These are phyloP conservation scores for Chouioia cunea DNA, from an alignment of 2,888 invertebrate species.

Conservation along the genomic window DNA sequence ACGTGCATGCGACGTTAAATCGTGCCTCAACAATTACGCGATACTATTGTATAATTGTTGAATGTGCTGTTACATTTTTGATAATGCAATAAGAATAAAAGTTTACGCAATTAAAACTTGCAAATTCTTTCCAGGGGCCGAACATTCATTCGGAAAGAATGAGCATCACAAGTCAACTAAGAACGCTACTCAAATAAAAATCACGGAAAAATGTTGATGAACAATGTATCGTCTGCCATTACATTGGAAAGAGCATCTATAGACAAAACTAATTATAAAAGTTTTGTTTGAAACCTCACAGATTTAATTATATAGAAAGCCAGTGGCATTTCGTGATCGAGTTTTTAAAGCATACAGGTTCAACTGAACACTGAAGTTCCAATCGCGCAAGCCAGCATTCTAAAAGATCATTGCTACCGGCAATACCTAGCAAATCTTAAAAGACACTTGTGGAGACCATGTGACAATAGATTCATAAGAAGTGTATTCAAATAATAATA, in stretches of 20 bases:
- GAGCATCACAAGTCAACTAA: conserved; percentile 70
- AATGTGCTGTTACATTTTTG: background rate
- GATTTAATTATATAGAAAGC: conserved; percentile 36
- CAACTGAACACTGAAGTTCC: conserved; percentile 36
- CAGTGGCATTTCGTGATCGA: conserved; percentile 23
- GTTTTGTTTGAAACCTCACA: conserved; percentile 30
- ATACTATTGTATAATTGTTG: conserved; percentile 7
- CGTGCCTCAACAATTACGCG: conserved; percentile 38
- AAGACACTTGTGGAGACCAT: conserved; percentile 28
- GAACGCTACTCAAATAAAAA: conserved; percentile 54
- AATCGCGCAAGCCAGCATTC: conserved; percentile 16
- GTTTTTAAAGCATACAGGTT: conserved; percentile 45
- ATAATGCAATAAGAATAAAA: conserved; percentile 23
- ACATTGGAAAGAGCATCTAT: conserved; percentile 36
- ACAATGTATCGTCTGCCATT: conserved; percentile 40
- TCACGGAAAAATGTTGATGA: conserved; percentile 50
- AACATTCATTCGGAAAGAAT: conserved; percentile 89
- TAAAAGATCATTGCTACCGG: conserved; percentile 23
- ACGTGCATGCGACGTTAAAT: conserved; percentile 44
- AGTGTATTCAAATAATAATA: conserved; percentile 32
- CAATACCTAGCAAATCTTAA: conserved; percentile 30
- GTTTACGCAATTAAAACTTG: conserved; percentile 17
- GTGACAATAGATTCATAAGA: conserved; percentile 43
- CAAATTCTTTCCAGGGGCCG: conserved; percentile 76
- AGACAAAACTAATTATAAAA: conserved; percentile 25